A percentile compares a stretch with the other conserved stretches of the same genome.
Conservation (phyloP, 2,888 invertebrate species). For the Drosophila affinis region DNA sequence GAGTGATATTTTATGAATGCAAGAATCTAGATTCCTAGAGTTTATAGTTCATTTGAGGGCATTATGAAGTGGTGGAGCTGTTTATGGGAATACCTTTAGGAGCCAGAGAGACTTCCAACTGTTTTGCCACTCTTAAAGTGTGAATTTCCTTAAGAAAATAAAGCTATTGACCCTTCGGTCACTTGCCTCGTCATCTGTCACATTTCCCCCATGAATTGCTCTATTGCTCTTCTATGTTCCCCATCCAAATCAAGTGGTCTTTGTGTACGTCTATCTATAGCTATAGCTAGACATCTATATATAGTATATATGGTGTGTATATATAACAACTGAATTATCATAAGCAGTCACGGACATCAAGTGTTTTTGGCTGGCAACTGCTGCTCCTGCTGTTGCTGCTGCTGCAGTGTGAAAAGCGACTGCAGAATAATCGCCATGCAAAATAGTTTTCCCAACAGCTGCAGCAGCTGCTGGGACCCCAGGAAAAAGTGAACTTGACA, state of each 20-base stretch:
- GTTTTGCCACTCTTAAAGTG: neutral
- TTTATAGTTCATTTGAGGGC: constrained; percentile 39
- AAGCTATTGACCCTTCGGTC: constrained; percentile 11
- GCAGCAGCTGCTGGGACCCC: constrained; percentile 44
- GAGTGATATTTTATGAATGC: constrained; percentile 41
- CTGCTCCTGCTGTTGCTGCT: constrained; percentile 43
- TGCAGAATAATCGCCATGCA: constrained; percentile 48
- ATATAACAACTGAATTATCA: constrained; percentile 55
- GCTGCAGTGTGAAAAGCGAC: constrained; percentile 36
- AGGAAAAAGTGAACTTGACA: constrained; percentile 59
- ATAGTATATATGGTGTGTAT: constrained; percentile 10
- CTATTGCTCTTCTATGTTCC: constrained; percentile 25
- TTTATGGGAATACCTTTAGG: constrained; percentile 19
- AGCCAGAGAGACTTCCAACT: neutral
- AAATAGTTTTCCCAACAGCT: constrained; percentile 58
- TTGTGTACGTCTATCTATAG: neutral
- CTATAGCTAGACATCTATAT: constrained; percentile 6
- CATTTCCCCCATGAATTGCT: constrained; percentile 36
- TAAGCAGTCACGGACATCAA: constrained; percentile 54
- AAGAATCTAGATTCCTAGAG: constrained; percentile 20
- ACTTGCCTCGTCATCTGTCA: constrained; percentile 19
- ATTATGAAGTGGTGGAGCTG: constrained; percentile 21
- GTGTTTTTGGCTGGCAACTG: constrained; percentile 45
- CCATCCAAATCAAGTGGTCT: constrained; percentile 49
- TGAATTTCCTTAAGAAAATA: neutral